phyloP scores from a whole-genome alignment of 1,140 invertebrate species.

The Xylocopa sonorina region DNA sequence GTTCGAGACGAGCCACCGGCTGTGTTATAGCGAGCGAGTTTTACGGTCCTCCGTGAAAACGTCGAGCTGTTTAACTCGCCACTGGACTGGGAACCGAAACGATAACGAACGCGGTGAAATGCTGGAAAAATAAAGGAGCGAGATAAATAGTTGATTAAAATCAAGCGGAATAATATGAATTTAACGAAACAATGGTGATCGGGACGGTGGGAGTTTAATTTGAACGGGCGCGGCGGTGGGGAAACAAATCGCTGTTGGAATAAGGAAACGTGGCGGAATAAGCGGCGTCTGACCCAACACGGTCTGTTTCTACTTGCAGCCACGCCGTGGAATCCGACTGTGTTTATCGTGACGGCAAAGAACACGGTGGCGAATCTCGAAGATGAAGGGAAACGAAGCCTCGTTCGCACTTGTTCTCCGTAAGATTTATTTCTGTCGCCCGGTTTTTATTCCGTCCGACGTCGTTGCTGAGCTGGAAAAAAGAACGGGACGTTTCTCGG shows the following conservation, averaged over 20 bases:
- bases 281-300: neutral
- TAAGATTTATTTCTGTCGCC: neutral
- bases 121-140: too few relatives aligned
- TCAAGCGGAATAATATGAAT: too few relatives aligned
- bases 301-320: neutral
- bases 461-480: neutral
- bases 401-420: neutral
- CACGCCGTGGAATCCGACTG: too few relatives aligned
- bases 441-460: neutral
- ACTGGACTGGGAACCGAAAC: neutral
- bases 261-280: neutral
- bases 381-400: neutral
- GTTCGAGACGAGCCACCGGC: neutral
- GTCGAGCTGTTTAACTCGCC: neutral
- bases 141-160: too few relatives aligned
- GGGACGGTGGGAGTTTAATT: neutral
- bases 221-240: too few relatives aligned
- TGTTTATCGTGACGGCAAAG: neutral
- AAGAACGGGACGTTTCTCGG: neutral
- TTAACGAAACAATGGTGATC: too few relatives aligned
- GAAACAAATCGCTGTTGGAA: neutral
- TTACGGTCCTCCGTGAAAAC: neutral
- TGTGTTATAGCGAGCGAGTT: neutral
- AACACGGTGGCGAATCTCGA: conserved; percentile 3
- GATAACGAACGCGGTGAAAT: too few relatives aligned